Evolutionary conservation across 1,140 invertebrate species (phyloP), one percentile per base, ranked within the genome.

Genomic region (Drosophila trapezifrons): DNA sequence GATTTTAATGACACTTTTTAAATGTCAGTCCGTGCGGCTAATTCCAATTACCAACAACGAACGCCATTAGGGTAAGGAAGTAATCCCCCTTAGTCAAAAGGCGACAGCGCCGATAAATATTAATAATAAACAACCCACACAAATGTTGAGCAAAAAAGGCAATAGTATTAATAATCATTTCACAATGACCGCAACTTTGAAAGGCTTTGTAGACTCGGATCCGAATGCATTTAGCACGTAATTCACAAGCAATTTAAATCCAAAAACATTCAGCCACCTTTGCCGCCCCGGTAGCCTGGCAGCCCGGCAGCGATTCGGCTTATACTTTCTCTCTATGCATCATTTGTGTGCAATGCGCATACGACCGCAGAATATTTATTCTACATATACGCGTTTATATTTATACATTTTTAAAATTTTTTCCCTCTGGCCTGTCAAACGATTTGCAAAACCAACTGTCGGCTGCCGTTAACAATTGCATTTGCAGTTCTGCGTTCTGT

Each of bases 371-470:
- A 80, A 81, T 82, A 78, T 81, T 81, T 77, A 73, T 80, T 80
- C 59, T 47, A 69, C 46, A 63, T 63, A 46, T 45, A 22, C 38
- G 25, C 59, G 27, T 51, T 37, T 51, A 73, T 78, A 74, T 79
- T 79, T 79, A 73, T 79, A 56, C 37, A 56, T 76, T 78, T 75
- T 80, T 76, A 25, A 47, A 32, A 76, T 80, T 56, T 63, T 60
- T 73, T 82, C 70, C 75, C 57, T 20, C 40, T 54, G 46, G 60
- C 84, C 45, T 87, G 83, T 86, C 84, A 86, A 87, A 83, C 79
- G 83, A 86, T 87, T 89, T 86, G 83, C 83, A 79, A 83, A 89
- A 87, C 83, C 83, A 86, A 89, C 83, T 79, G 75, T 56, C 35
- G 76, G 51, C 74, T 43, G 58, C 76, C 71, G 71, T 82, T 86